Base-by-base conservation (phyloP, 2,113 vertebrate species). In the Cyprinodon brontotheroides region DNA sequence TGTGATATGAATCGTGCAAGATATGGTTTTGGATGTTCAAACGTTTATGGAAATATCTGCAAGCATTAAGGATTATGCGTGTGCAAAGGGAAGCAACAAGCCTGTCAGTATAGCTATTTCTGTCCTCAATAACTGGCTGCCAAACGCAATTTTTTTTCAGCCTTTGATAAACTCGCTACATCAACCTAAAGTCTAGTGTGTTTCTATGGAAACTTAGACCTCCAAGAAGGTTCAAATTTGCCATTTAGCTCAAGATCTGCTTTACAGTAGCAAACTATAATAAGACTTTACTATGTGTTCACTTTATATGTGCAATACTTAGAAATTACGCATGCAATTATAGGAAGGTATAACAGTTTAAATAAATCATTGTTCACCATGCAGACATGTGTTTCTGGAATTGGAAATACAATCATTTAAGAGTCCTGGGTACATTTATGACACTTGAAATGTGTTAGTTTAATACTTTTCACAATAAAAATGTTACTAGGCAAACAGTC, bases 121-220 rank as follows among this genome's bases (percentile, higher is more conserved):
- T 89, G 91, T 93, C 86, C 88, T 89, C 86, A 85, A 86, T 87
- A 87, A 90, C 87, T 87, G 59, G 85, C 91, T 94, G 92, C 88
- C 90, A 92, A 91, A 90, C 89, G 77, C 78, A 72, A 83, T 88
- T 86, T 84, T 89, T 85, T 86, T 76, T 70, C 83, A 83, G 78
- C 89, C 86, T 94, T 92, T 94, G 90, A 93, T 92, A 86, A 93
- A 92, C 89, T 90, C 79, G 77, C 87, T 86, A 84, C 90, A 93
- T 92, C 91, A 93, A 91, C 90, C 90, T 89, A 90, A 93, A 93
- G 89, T 89, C 90, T 88, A 62, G 82, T 87, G 87, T 84, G 93
- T 94, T 94, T 93, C 93, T 92, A 94, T 94, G 93, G 93, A 93
- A 93, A 94, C 93, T 90, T 92, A 81, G 83, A 87, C 90, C 85